Conservation (phyloP, 2,888 invertebrate genomes). For the Abscondita cerata region DNA sequence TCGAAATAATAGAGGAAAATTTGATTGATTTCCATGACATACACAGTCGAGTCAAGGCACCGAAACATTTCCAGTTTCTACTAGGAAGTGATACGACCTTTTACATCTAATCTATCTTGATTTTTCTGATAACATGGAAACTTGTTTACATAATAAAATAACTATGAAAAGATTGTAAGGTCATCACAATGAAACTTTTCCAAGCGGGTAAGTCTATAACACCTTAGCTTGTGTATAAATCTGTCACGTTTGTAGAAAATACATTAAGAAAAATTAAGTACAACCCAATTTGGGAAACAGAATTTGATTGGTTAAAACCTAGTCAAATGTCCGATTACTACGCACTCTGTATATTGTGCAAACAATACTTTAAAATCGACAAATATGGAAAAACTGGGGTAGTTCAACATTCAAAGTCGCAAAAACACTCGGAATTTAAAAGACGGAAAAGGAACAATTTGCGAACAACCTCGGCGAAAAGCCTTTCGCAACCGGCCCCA, state of each 20-base stretch:
- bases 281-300: conserved; percentile 22
- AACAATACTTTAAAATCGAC: conserved; percentile 25
- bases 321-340: conserved; percentile 25
- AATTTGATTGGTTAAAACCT: conserved; percentile 26
- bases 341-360: conserved; percentile 22
- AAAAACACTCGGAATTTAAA: conserved; percentile 17
- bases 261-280: conserved; percentile 18
- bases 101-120: not conserved
- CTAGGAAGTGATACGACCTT: conserved; percentile 11
- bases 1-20: no score
- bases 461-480: not conserved
- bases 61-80: no score
- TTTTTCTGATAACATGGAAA: conserved; percentile 12
- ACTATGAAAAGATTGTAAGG: not conserved
- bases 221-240: no score
- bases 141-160: conserved; percentile 1
- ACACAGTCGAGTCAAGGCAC: not conserved
- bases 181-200: no score
- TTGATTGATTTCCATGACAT: conserved; percentile 4
- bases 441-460: conserved; percentile 12
- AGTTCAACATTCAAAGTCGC: conserved; percentile 19
- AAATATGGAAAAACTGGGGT: conserved; percentile 23
- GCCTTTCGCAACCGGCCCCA: not conserved
- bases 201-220: no score
- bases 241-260: no score